Evolutionary conservation across 2,888 invertebrate species (phyloP).

Genomic region (Netelia fuscicornis): DNA sequence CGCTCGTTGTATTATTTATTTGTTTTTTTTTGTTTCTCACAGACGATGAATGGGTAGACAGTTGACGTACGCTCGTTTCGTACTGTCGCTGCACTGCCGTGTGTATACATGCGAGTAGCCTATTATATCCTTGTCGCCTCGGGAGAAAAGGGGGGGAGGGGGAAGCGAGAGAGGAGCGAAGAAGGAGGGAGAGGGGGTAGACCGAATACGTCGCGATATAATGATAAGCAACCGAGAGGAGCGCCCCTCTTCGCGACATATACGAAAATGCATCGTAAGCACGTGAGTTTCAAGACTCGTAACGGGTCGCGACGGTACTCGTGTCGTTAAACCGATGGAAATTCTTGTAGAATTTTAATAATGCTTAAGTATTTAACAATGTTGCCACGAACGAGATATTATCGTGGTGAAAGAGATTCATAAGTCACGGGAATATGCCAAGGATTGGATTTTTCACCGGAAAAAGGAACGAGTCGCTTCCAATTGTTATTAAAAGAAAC

Average conservation of each 20-base stretch:
- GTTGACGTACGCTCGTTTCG: constrained; percentile 41
- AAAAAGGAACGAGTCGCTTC: no score
- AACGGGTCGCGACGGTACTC: neutral
- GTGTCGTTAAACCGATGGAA: neutral
- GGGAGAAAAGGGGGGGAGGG: neutral
- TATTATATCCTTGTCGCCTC: constrained; percentile 44
- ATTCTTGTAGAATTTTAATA: neutral
- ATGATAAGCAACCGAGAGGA: constrained; percentile 43
- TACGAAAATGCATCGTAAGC: constrained; percentile 49
- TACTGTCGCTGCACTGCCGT: constrained; percentile 32
- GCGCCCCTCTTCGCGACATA: constrained; percentile 21
- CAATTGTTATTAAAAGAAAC: neutral
- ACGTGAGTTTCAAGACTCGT: constrained; percentile 9
- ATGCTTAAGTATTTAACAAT: neutral
- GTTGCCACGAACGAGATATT: no score
- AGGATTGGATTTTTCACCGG: no score
- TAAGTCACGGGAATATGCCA: no score
- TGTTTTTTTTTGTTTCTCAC: constrained; percentile 33
- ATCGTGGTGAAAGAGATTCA: no score
- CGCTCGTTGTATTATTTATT: constrained; percentile 21
- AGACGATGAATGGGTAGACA: constrained; percentile 36
- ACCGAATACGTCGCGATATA: constrained; percentile 37
- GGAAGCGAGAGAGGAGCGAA: no score
- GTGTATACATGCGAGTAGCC: constrained; percentile 9
- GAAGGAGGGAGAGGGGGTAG: no score